Base-by-base conservation (phyloP, 1,140 invertebrate species). In the Drosophila kohkoa region DNA sequence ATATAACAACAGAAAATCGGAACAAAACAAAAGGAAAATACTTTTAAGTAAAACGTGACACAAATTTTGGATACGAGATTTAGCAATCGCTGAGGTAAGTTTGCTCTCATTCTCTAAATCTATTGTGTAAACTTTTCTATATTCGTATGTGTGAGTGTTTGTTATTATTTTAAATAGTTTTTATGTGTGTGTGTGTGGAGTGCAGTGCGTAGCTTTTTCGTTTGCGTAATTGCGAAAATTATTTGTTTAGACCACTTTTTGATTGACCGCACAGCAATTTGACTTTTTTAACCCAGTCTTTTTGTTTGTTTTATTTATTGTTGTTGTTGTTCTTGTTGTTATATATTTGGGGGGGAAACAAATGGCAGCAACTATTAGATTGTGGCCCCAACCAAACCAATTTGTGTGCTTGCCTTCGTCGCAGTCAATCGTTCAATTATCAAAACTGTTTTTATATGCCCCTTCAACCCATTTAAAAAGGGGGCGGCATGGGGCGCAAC, bases 191-290 rank as follows among this genome's bases (percentile, higher is more conserved):
- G 48, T 30, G 10, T 43, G 8, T 32, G 20, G 20, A 25, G n/a
- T 13, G n/a, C 41, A 51, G 25, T 71, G 49, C 60, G 52, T 54
- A 30, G 48, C 46, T 82, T 51, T 70, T 55, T 62, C 13, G 11
- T 79, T 86, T 88, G 77, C 76, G 80, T 89, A 89, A 85, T 89
- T 89, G 85, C 75, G 78, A 68, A 76, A 89, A 89, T 89, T 51
- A 79, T 79, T 89, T 89, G 85, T 89, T 89, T 89, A 80, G 81
- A 81, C 81, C 72, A 89, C 86, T 81, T 89, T 88, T 89, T 85
- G 77, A 87, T 87, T 88, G 77, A 79, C 64, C 66, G 63, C 67
- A 54, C 59, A 75, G 65, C 79, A 89, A 89, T 75, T 88, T 87
- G 82, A 80, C 83, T 87, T 88, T 25, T 88, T 87, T 59, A 83